Base-by-base conservation (phyloP, 2,113 vertebrate genomes). In the Percina caprodes region DNA sequence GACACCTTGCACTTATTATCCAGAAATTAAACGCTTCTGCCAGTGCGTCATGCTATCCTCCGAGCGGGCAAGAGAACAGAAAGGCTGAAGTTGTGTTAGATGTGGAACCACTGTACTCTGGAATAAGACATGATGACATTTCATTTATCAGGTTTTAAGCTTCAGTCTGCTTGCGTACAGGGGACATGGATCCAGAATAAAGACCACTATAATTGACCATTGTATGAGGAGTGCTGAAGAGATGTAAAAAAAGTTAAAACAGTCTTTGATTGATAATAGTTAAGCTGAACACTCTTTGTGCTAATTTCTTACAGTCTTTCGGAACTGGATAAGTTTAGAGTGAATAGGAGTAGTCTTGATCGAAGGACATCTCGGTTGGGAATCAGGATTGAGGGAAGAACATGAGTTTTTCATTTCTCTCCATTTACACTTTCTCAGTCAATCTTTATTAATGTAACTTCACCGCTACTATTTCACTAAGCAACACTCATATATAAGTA, bases 1-100 rank as follows among this genome's bases (percentile, higher is more conserved):
- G 18, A 67, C 33, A 60, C 65, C 55, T 80, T 79, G 79, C 73
- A 80, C 69, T 72, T 80, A 87, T 82, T 82, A 77, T 62, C 71
- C 52, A 70, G 76, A 75, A 56, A 77, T 77, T 33, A 77, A 74
- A 80, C 4, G 8, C 16, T 58, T 46, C 71, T 21, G 19, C 58
- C 21, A 48, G 65, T 21, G 52, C 0, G 0, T 62, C 67, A 56
- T 68, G 39, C 46, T 55, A 12, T 59, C 49, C 5, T 66, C 62
- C 5, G 8, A 68, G 58, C 3, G 3, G 35, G 51, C 39, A 42
- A 51, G 39, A 65, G 23, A 62, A 63, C 8, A n/a, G 67, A 52
- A 33, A 51, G 30, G 42, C 18, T 79, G 24, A 58, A 63, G 61
- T 35, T 10, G 3, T 66, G 24, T 65, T 74, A 46, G 16, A 77